Base-by-base conservation (phyloP, 64 coral and sea anemone species). In the Orbicella faveolata region DNA sequence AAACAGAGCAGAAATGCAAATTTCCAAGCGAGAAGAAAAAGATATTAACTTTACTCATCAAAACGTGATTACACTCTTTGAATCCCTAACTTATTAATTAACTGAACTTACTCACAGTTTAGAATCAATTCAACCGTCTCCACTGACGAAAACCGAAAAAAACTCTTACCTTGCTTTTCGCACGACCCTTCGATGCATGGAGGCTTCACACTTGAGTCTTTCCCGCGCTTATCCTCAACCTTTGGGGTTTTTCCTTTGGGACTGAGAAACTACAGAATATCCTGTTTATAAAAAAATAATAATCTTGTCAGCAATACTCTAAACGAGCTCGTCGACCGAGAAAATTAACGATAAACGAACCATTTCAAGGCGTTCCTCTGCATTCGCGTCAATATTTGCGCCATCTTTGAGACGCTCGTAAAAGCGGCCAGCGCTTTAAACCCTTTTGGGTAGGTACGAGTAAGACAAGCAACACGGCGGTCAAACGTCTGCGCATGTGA, bases 231-330 rank as follows among this genome's bases (percentile, higher is more conserved):
- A 30, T 30, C 30, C 30, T 30, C 53, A 4, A 61, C 30, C 41
- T 62, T 76, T 52, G 18, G 53, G 14, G 73, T 76, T 2, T 81
- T 75, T 39, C 89, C 89, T 10, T 83, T 80, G 36, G 89, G 89
- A 61, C 89, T 91, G 21, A 91, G 84, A 59, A 91, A 91, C 41
- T 80, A 80, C 39, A 80, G 70, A 41, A 91, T 91, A 61, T 91
- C 89, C 89, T 91, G 36, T 6, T 70, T 9, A 84, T 9, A 84
- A 84, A 39, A 30, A 51, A 64, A 36, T 67, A 48, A 48, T 70
- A 69, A 9, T 84, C 8, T n/a, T 21, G 64, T 69, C 37, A 67
- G 14, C 0, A 26, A 25, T 52, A 19, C 4, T 1, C 61, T 6
- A 20, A n/a, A 69, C 8, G 69, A 69, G 65, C 18, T 68, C 23